These are phyloP conservation scores for Drosophila arawakana DNA, from an alignment of 1,140 invertebrate genomes.

Conservation along the genomic window DNA sequence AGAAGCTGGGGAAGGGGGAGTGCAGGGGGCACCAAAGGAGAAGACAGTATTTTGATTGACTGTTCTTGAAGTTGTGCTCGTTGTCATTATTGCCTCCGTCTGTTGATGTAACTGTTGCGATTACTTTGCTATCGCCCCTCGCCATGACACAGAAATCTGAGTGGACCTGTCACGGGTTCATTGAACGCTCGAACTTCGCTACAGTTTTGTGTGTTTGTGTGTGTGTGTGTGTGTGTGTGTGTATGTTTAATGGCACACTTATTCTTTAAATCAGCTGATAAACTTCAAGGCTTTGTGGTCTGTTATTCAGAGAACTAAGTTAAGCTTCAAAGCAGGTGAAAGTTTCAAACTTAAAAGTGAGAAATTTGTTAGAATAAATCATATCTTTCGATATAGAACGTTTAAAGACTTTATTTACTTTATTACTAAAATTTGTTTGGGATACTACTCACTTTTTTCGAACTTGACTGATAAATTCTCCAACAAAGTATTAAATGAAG, in stretches of 20 bases:
- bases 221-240: neutral
- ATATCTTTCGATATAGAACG: no score
- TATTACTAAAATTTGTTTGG: no score
- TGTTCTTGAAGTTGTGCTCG: slow-evolving; percentile 11
- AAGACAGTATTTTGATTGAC: slow-evolving; percentile 23
- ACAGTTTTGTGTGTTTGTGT: neutral
- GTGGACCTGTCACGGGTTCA: slow-evolving; percentile 26
- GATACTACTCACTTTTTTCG: no score
- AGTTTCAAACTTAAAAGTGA: no score
- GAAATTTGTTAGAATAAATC: no score
- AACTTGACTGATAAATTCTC: no score
- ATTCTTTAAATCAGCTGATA: slow-evolving; percentile 30
- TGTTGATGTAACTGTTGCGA: slow-evolving; percentile 18
- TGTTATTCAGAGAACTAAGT: slow-evolving; percentile 26
- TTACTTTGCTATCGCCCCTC: slow-evolving; percentile 22
- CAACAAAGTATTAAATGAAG: no score
- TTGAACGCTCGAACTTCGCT: slow-evolving; percentile 19
- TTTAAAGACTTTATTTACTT: no score
- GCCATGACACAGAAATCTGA: slow-evolving; percentile 8
- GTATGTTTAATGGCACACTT: slow-evolving; percentile 30
- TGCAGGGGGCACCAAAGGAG: neutral
- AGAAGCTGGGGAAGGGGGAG: neutral
- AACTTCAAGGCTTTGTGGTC: slow-evolving; percentile 8
- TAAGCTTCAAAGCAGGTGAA: slow-evolving; percentile 16
- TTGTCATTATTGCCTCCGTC: slow-evolving; percentile 5